A percentile compares a stretch with the other conserved stretches of the same genome.
Evolutionary conservation across 92 coral and sea anemone species (phyloP).

Genomic region (Muricea muricata): DNA sequence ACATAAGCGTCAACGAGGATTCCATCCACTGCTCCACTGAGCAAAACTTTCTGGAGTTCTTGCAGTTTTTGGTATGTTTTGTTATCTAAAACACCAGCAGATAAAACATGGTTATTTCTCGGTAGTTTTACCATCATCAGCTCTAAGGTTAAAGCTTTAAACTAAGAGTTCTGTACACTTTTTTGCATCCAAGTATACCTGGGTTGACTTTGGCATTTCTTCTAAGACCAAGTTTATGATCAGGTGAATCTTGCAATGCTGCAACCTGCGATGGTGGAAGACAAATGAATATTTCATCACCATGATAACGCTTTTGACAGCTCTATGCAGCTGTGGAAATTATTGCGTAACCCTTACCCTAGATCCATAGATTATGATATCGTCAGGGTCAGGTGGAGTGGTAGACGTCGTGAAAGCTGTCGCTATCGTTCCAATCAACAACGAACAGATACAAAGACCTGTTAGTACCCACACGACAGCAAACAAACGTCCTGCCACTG

Average conservation of each 20-base stretch:
- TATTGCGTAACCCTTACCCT: slow-evolving; percentile 61
- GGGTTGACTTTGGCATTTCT: slow-evolving; percentile 76
- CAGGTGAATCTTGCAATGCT: slow-evolving; percentile 72
- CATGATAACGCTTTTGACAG: no score
- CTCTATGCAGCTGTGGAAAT: no score
- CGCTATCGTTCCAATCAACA: slow-evolving; percentile 63
- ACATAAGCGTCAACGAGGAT: slow-evolving; percentile 80
- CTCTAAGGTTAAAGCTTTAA: background rate
- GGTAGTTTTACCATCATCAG: background rate
- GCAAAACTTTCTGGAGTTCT: slow-evolving; percentile 70
- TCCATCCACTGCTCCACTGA: slow-evolving; percentile 66
- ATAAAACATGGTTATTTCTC: no score
- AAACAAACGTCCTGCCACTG: slow-evolving; percentile 58
- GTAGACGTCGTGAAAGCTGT: slow-evolving; percentile 59
- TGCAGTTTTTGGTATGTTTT: slow-evolving; percentile 64
- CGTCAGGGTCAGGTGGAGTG: background rate
- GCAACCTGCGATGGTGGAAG: slow-evolving; percentile 59
- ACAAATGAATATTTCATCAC: no score
- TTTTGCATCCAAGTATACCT: slow-evolving; percentile 47
- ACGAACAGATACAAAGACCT: slow-evolving; percentile 57
- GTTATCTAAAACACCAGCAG: slow-evolving; percentile 28
- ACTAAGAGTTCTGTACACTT: background rate
- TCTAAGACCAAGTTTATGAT: slow-evolving; percentile 70
- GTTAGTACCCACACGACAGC: slow-evolving; percentile 65
- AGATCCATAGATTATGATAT: slow-evolving; percentile 62